Conservation (phyloP, 2,888 invertebrate genomes). For the Drosophila quinaria region DNA sequence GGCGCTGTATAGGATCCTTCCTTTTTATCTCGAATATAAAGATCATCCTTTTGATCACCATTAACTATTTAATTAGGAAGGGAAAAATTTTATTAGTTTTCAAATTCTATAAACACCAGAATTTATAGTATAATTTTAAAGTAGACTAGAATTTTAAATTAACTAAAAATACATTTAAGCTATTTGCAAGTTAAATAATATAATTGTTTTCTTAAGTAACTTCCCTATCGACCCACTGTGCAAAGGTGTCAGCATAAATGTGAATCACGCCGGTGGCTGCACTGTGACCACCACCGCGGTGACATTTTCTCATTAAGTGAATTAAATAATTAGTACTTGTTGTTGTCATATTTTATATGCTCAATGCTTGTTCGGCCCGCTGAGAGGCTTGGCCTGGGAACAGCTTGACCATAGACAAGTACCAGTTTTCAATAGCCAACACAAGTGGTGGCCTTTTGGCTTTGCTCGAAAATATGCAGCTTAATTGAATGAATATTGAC, state of each 20-base stretch:
- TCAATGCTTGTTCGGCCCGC: conserved; percentile 56
- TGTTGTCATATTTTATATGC: conserved; percentile 73
- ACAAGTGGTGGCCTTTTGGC: conserved; percentile 49
- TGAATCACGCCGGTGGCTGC: conserved; percentile 44
- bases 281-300: conserved; percentile 64
- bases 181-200: neutral
- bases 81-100: too few relatives aligned
- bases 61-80: too few relatives aligned
- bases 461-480: conserved; percentile 31
- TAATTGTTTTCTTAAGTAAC: neutral
- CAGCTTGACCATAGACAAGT: conserved; percentile 36
- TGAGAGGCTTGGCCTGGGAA: conserved; percentile 60
- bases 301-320: conserved; percentile 78
- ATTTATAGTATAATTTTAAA: too few relatives aligned
- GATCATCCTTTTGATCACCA: too few relatives aligned
- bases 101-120: too few relatives aligned
- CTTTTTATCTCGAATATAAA: too few relatives aligned
- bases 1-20: too few relatives aligned
- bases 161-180: too few relatives aligned
- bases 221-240: conserved; percentile 27
- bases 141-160: too few relatives aligned
- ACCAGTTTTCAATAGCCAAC: conserved; percentile 61
- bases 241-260: conserved; percentile 23
- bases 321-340: conserved; percentile 78
- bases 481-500: conserved; percentile 62